phyloP scores from a whole-genome alignment of 2,113 vertebrate species.

The Oryctolagus cuniculus region mOryCun1.1 NC_091444.1:28229501-28230000 shows the following conservation, averaged over 20 bases:
- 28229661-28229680: background rate
- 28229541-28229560: conserved; percentile 82
- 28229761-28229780: background rate
- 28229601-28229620: background rate
- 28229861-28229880: background rate
- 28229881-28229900: background rate
- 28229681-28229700: background rate
- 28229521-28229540: conserved; percentile 86
- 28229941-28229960: background rate
- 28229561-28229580: conserved; percentile 83
- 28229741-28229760: background rate
- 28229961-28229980: background rate
- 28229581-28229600: background rate
- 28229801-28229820: background rate
- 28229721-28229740: background rate
- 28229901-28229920: background rate
- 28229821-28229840: no score
- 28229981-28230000: background rate
- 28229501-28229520: conserved; percentile 89
- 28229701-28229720: background rate
- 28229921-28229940: background rate
- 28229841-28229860: background rate
- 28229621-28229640: background rate
- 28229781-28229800: background rate
- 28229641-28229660: background rate